Evolutionary conservation across 2,888 invertebrate species (phyloP).

Genomic region (Meiosimyza decipiens): DNA sequence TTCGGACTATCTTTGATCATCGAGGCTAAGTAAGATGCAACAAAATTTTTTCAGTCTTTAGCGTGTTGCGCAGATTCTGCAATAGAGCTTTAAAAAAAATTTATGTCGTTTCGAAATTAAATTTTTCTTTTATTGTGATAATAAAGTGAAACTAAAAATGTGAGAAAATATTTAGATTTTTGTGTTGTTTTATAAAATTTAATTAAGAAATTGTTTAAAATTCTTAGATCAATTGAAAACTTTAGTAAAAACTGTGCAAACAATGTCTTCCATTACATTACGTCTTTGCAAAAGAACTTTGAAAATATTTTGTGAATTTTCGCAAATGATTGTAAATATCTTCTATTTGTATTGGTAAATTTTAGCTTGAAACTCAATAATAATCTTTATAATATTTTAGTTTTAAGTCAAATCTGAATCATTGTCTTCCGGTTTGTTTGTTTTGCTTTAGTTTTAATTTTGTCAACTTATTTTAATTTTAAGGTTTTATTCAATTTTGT

Average conservation of each 20-base stretch:
- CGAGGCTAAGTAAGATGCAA: neutral
- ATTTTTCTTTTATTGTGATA: slow-evolving; percentile 21
- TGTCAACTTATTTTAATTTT: slow-evolving; percentile 31
- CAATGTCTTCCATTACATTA: slow-evolving; percentile 14
- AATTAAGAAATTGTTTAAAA: neutral
- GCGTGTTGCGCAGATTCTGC: too few species aligned
- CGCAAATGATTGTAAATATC: too few species aligned
- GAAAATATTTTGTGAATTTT: too few species aligned
- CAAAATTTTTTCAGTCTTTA: too few species aligned
- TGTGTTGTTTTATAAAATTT: neutral
- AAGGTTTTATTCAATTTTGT: neutral
- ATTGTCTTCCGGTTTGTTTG: slow-evolving; percentile 58
- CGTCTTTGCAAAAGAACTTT: too few species aligned
- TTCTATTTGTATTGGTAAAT: too few species aligned
- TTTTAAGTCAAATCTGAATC: slow-evolving; percentile 41
- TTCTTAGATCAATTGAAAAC: neutral
- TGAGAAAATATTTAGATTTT: slow-evolving; percentile 22
- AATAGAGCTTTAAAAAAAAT: slow-evolving; percentile 17
- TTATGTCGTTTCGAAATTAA: too few species aligned
- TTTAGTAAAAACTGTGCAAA: slow-evolving; percentile 12
- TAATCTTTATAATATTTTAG: neutral
- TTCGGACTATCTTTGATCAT: slow-evolving; percentile 33
- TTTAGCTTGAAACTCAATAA: too few species aligned
- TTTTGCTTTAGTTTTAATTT: slow-evolving; percentile 46
- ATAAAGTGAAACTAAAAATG: slow-evolving; percentile 15